Percentiles rank a stretch among this genome's conserved stretches.
phyloP scores from a whole-genome alignment of 2,888 invertebrate species.

The Colostygia pectinataria region DNA sequence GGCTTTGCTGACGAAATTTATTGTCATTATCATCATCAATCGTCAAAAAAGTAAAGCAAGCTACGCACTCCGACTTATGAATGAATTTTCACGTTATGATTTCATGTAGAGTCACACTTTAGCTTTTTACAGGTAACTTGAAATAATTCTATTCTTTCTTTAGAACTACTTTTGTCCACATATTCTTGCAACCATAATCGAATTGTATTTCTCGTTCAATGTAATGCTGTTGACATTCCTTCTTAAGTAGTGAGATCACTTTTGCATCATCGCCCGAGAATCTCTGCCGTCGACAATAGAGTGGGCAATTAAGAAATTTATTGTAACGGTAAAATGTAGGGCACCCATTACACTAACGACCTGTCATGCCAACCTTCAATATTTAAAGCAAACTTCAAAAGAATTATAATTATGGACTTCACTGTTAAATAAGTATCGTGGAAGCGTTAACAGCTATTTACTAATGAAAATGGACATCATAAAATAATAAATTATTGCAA shows the following conservation, averaged over 20 bases:
- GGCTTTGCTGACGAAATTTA: too few species aligned
- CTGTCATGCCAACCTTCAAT: constrained; percentile 59
- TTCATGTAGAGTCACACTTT: too few species aligned
- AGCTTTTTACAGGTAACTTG: too few species aligned
- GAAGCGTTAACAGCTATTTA: too few species aligned
- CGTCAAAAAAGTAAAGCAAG: too few species aligned
- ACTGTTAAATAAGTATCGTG: background rate
- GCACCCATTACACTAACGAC: constrained; percentile 71
- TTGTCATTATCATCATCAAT: too few species aligned
- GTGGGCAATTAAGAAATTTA: constrained; percentile 77
- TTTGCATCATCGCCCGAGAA: constrained; percentile 74
- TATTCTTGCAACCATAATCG: background rate
- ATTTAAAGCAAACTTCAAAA: constrained; percentile 23
- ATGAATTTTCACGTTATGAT: too few species aligned
- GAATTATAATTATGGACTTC: constrained; percentile 14
- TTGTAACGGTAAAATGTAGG: constrained; percentile 71
- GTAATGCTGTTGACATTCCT: constrained; percentile 51
- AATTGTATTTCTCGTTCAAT: constrained; percentile 17
- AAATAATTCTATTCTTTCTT: too few species aligned
- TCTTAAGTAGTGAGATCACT: constrained; percentile 63
- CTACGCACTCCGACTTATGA: too few species aligned
- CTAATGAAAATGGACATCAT: too few species aligned
- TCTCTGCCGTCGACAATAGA: constrained; percentile 58
- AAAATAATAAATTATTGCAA: too few species aligned
- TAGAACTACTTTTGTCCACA: too few species aligned